Evolutionary conservation across 2,888 invertebrate genomes (phyloP).

Genomic region (Tupiocoris notatus): DNA sequence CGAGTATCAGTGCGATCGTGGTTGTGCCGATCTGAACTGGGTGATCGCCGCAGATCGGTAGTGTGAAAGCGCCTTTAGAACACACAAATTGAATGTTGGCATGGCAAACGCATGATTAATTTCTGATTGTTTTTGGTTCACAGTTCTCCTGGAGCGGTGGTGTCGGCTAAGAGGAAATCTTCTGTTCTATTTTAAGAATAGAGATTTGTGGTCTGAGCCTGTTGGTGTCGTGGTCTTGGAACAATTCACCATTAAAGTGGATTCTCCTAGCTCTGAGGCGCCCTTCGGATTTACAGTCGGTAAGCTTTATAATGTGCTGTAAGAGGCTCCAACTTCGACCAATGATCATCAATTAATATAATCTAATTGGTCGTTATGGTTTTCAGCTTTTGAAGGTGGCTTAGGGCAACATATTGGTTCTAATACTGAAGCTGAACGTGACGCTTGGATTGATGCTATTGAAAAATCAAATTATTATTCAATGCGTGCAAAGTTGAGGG

Average conservation of each 20-base stretch:
- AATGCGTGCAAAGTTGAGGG: constrained; percentile 70
- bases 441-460: constrained; percentile 81
- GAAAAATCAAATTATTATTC: constrained; percentile 81
- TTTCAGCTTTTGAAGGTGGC: constrained; percentile 78
- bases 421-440: constrained; percentile 74
- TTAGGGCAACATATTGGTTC: constrained; percentile 78
- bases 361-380: not conserved
- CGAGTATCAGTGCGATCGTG: too few species aligned
- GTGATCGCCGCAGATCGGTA: too few species aligned
- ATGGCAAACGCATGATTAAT: too few species aligned
- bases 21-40: too few species aligned
- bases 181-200: constrained; percentile 87
- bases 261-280: constrained; percentile 64
- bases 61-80: too few species aligned
- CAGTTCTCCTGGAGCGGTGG: constrained; percentile 79
- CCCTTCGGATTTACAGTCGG: constrained; percentile 80
- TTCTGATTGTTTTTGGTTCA: not conserved
- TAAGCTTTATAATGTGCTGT: constrained; percentile 54
- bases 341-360: not conserved
- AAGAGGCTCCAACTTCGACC: not conserved
- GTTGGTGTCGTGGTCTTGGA: constrained; percentile 85
- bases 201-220: constrained; percentile 84
- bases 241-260: constrained; percentile 75
- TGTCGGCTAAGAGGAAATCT: constrained; percentile 89
- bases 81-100: too few species aligned